Base-by-base conservation (phyloP, 37 sponge, comb jelly and placozoan species). In the Aplysina aerophoba region DNA sequence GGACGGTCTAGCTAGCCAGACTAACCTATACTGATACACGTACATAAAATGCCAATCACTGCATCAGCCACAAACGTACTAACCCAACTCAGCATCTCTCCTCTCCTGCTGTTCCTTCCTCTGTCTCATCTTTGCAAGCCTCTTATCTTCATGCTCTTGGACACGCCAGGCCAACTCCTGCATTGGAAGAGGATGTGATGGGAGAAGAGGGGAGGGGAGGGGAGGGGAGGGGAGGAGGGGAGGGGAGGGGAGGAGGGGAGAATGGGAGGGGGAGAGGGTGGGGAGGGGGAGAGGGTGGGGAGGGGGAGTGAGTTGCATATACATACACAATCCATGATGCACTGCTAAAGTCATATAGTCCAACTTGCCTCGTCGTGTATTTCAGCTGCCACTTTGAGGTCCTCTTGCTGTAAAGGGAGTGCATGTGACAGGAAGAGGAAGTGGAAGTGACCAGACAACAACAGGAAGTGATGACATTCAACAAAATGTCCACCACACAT, bases 21-120 rank as follows among this genome's bases (percentile, higher is more conserved):
- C n/a, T n/a, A n/a, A n/a, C n/a, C n/a, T n/a, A n/a, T n/a, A n/a
- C n/a, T n/a, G n/a, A n/a, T n/a, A n/a, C n/a, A n/a, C n/a, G n/a
- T n/a, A n/a, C n/a, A n/a, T n/a, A n/a, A n/a, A n/a, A n/a, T n/a
- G n/a, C n/a, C n/a, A n/a, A n/a, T n/a, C n/a, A n/a, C n/a, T n/a
- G n/a, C n/a, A n/a, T n/a, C n/a, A 44, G 50, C 50, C 8, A 11
- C 8, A 8, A 44, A 35, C 20, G 4, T 20, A n/a, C 40, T 31
- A 21, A 73, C 78, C 78, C 25, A 75, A 13, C 25, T 75, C 78
- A 25, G 78, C 78, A 75, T 75, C 78, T 40, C 78, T 75, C 78
- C 54, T 75, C 24, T 75, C 78, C 21, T 53, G 44, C n/a, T 53
- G 54, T 15, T 38, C 78, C 53, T 75, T 75, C 78, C 13, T 20